Evolutionary conservation across 2,888 invertebrate species (phyloP).

Genomic region (Leptura quadrifasciata): DNA sequence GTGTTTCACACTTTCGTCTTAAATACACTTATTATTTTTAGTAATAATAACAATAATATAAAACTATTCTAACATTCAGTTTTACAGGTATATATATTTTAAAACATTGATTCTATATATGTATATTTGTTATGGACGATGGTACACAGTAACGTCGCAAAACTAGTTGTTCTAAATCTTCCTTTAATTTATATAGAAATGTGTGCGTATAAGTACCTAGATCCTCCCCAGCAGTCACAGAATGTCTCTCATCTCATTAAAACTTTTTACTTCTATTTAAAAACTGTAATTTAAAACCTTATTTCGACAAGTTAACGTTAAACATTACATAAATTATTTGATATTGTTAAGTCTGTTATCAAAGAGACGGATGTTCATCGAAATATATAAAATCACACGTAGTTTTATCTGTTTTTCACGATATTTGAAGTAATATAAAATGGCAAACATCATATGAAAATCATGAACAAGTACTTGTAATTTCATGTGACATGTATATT

Average conservation of each 20-base stretch:
- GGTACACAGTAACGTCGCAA: conserved; percentile 30
- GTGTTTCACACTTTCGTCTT: background rate
- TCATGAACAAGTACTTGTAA: too few relatives aligned
- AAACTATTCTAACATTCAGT: conserved; percentile 47
- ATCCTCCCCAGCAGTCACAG: conserved; percentile 38
- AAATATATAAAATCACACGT: too few relatives aligned
- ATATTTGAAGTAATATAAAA: too few relatives aligned
- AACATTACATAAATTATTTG: too few relatives aligned
- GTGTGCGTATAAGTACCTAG: conserved; percentile 54
- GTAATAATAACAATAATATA: conserved; percentile 36
- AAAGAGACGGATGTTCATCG: too few relatives aligned
- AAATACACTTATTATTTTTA: conserved; percentile 34
- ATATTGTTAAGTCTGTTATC: too few relatives aligned
- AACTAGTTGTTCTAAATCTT: conserved; percentile 31
- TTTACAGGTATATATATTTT: conserved; percentile 41
- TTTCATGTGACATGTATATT: too few relatives aligned
- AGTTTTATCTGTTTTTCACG: too few relatives aligned
- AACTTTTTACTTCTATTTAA: background rate
- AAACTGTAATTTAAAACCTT: too few relatives aligned
- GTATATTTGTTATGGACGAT: conserved; percentile 38
- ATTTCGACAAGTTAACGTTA: too few relatives aligned
- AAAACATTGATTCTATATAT: conserved; percentile 45
- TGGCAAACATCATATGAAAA: too few relatives aligned
- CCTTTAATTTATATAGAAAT: conserved; percentile 35
- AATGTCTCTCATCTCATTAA: conserved; percentile 18